Evolutionary conservation across 1,140 invertebrate genomes (phyloP), one percentile per base, ranked within the genome.

Genomic region (Drosophila arawakana): DNA sequence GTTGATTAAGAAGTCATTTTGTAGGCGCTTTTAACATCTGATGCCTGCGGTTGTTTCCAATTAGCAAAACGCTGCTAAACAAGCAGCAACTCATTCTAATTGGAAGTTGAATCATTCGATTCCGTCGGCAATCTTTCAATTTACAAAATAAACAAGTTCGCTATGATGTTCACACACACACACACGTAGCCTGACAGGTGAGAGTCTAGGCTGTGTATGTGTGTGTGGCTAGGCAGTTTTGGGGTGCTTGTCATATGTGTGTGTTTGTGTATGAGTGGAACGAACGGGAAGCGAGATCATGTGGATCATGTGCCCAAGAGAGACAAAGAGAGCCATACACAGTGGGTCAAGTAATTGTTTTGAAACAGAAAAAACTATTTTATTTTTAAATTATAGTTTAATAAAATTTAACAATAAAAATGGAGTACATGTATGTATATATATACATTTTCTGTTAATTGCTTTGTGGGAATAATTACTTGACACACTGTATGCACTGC

Each of bases 21-120:
- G 60, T 15, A 34, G 34, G 15, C 35, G 11, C 57, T 30, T 55
- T 50, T 58, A 49, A 39, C 72, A 74, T 67, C 72, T 74, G 71
- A 44, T 44, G 37, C 30, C 11, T 43, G 57, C 43, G 25, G 43
- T 4, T 10, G 21, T 59, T 35, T 67, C 43, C 52, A 74, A 74
- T 74, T 70, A 74, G 67, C 72, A 43, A 57, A 60, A 41, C 34
- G 65, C 35, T 61, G 71, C 41, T 68, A 73, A 73, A 59, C 43
- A 43, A 54, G 50, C 43, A 37, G 8, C 11, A 60, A 54, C 30
- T 35, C 46, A 60, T 68, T 73, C 55, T 11, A 60, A 61, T 61
- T 73, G 13, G 65, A 73, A 61, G 61, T 61, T 61, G 57, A 73
- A 55, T 58, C 35, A 72, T 50, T 57, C 41, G 60, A 62, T 50